Evolutionary conservation across 2,113 vertebrate species (phyloP).

Genomic region (Oplegnathus fasciatus): DNA sequence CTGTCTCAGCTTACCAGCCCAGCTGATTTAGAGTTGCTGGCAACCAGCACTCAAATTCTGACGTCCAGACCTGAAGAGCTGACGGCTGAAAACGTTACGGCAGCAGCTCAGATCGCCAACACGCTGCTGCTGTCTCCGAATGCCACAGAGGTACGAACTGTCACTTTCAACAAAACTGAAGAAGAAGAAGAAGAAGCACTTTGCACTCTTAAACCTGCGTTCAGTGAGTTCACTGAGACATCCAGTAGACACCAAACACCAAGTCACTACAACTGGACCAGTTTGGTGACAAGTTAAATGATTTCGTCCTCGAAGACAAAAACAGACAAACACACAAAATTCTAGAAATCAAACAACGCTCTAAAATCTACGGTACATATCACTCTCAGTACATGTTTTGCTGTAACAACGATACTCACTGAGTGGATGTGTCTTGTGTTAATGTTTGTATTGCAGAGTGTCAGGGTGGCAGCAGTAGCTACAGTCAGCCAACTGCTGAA

Average conservation of each 20-base stretch:
- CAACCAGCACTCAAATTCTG: constrained; percentile 42
- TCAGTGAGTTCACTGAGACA: not conserved
- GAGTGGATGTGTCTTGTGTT: not conserved
- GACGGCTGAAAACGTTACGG: constrained; percentile 23
- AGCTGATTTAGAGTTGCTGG: constrained; percentile 42
- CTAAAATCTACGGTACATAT: too few species aligned
- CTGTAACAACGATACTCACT: not conserved
- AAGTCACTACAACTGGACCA: too few species aligned
- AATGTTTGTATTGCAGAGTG: constrained; percentile 13
- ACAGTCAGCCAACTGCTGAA: constrained; percentile 62
- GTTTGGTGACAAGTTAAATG: too few species aligned
- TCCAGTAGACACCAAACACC: not conserved
- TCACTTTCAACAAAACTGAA: not conserved
- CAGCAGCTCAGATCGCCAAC: constrained; percentile 46
- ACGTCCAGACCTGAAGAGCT: constrained; percentile 52
- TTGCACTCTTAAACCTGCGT: not conserved
- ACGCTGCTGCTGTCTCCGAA: constrained; percentile 51
- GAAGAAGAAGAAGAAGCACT: not conserved
- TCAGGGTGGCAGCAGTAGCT: constrained; percentile 50
- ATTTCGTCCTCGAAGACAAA: too few species aligned
- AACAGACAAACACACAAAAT: too few species aligned
- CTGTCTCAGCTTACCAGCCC: constrained; percentile 26
- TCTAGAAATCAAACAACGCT: too few species aligned
- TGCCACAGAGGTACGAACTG: constrained; percentile 32
- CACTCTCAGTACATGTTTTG: not conserved